Conservation (phyloP, 2,797 vertebrate genomes). For the Xiphorhynchus erythropygius region DNA sequence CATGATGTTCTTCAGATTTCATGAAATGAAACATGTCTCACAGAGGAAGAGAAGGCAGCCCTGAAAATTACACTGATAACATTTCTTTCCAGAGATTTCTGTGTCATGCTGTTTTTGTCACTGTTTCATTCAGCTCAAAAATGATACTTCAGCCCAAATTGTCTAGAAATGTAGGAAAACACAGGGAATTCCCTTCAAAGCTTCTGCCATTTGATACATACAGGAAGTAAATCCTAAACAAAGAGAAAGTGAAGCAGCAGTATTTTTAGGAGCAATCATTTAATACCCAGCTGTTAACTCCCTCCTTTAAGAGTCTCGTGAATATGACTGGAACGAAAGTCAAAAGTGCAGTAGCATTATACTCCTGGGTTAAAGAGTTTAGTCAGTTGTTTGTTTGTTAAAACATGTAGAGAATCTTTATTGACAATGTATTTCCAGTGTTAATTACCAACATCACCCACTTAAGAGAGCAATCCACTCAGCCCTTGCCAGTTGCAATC, state of each 20-base stretch:
- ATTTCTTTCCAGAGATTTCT: not conserved
- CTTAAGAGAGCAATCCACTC: not conserved
- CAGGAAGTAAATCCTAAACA: not conserved
- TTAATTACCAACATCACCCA: constrained; percentile 18
- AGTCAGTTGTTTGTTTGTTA: constrained; percentile 19
- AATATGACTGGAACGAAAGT: not conserved
- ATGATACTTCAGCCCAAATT: not conserved
- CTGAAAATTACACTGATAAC: not conserved
- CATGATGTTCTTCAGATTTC: not conserved
- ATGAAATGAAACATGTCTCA: not conserved
- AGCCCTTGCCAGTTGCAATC: not conserved
- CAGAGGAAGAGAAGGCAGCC: not conserved
- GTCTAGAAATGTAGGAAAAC: not conserved
- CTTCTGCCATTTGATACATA: not conserved
- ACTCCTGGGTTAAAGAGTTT: not conserved
- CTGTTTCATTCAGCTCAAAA: not conserved
- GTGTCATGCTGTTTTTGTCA: not conserved
- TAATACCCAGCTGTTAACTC: not conserved
- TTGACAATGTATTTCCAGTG: not conserved
- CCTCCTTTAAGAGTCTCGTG: not conserved
- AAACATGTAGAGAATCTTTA: not conserved
- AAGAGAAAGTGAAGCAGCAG: constrained; percentile 2
- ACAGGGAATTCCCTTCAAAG: not conserved
- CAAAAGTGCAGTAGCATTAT: not conserved
- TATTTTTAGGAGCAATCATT: not conserved